A percentile compares a stretch with the other conserved stretches of the same genome.
phyloP scores from a whole-genome alignment of 2,113 vertebrate genomes.

The Tympanuchus pallidicinctus region DNA sequence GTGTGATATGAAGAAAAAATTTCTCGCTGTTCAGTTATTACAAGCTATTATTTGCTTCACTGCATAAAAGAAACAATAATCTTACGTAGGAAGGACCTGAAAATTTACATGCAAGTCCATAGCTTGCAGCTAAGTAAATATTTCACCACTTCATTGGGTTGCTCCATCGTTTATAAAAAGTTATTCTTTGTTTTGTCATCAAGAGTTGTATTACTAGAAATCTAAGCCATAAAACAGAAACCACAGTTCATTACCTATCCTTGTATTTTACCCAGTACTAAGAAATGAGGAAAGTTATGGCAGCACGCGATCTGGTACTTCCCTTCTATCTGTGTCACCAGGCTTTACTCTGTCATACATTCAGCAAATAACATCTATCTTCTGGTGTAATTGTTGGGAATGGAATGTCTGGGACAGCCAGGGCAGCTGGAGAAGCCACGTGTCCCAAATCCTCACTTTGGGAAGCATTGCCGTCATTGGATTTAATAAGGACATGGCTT shows the following conservation, averaged over 20 bases:
- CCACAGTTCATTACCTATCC: background rate
- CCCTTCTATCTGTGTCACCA: background rate
- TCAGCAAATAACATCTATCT: background rate
- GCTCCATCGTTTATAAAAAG: background rate
- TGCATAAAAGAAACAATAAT: background rate
- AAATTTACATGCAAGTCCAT: background rate
- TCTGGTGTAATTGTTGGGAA: background rate
- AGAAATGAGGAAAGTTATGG: background rate
- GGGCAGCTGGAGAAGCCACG: background rate
- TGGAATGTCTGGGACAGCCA: background rate
- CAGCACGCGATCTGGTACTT: background rate
- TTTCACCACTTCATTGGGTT: background rate
- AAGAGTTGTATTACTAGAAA: background rate
- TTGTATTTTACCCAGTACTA: background rate
- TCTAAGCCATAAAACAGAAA: background rate
- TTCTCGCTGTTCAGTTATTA: background rate
- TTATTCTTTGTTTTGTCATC: background rate
- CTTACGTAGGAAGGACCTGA: background rate
- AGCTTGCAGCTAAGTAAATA: background rate
- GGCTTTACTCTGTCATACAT: background rate
- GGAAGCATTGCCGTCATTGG: background rate
- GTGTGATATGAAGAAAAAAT: background rate
- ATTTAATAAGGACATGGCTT: background rate
- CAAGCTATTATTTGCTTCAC: background rate
- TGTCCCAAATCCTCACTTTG: rapidly evolving